phyloP scores from a whole-genome alignment of 2,797 vertebrate genomes.

The Peromyscus melanophrys region DNA sequence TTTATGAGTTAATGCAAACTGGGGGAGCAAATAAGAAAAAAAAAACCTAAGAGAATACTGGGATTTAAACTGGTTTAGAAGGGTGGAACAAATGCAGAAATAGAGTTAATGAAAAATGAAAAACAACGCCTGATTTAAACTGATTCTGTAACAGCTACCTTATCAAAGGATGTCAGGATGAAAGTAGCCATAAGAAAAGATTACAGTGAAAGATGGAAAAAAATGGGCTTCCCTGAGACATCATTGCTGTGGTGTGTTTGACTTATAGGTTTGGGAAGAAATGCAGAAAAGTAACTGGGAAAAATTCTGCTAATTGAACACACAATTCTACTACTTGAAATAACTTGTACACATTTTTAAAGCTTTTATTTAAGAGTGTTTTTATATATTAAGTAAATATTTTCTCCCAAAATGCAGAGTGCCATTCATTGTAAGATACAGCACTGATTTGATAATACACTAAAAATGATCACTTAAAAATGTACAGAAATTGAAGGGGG shows the following conservation, averaged over 20 bases:
- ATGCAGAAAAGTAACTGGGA: neutral
- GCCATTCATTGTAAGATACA: neutral
- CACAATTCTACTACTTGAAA: neutral
- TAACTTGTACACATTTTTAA: neutral
- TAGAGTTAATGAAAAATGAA: neutral
- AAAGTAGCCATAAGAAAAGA: neutral
- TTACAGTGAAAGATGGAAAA: neutral
- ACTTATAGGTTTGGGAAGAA: neutral
- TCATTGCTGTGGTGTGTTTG: neutral
- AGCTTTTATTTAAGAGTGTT: constrained; percentile 34
- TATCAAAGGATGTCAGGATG: neutral
- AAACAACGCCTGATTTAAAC: neutral
- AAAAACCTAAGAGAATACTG: neutral
- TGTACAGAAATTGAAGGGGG: neutral
- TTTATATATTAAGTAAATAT: neutral
- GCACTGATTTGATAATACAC: neutral
- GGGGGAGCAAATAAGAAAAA: neutral
- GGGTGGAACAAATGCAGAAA: neutral
- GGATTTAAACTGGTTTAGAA: constrained; percentile 3
- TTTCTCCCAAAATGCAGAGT: constrained; percentile 16
- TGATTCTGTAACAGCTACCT: neutral
- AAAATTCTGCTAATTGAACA: neutral
- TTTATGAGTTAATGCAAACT: neutral
- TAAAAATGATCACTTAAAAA: neutral
- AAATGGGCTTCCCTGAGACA: neutral